A percentile compares a stretch with the other conserved stretches of the same genome.
Evolutionary conservation across 2,113 vertebrate species (phyloP).

Genomic region (Caranx melampygus): DNA sequence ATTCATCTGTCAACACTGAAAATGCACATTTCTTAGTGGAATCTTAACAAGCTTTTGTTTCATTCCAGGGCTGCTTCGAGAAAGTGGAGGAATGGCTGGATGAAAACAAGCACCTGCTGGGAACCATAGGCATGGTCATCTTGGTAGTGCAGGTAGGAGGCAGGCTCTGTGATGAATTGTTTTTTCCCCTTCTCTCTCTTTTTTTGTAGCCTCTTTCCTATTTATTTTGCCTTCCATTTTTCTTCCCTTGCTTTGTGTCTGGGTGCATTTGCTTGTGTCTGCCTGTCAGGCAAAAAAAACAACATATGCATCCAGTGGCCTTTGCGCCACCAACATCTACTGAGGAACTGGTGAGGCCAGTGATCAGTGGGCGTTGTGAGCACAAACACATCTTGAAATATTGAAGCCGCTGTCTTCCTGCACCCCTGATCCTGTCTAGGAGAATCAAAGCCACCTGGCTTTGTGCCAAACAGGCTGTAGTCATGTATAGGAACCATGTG

Average conservation of each 20-base stretch:
- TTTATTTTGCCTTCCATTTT: background rate
- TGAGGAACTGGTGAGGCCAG: conserved; percentile 31
- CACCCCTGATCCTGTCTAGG: conserved; percentile 59
- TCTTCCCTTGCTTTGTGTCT: conserved; percentile 3
- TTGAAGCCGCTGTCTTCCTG: conserved; percentile 46
- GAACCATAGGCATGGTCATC: conserved; percentile 93
- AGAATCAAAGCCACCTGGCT: conserved; percentile 57
- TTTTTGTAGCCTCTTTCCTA: background rate
- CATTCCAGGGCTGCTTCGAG: conserved; percentile 93
- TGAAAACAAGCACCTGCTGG: conserved; percentile 94
- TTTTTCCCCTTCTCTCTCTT: background rate
- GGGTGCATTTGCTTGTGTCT: conserved; percentile 18
- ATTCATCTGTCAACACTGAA: background rate
- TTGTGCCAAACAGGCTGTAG: conserved; percentile 44
- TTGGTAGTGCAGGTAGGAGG: conserved; percentile 93
- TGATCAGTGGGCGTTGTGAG: conserved; percentile 43
- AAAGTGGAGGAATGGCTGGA: conserved; percentile 95
- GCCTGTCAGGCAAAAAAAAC: conserved; percentile 28
- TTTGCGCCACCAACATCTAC: conserved; percentile 19
- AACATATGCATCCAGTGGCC: conserved; percentile 27
- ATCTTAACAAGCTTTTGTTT: conserved; percentile 17
- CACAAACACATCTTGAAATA: conserved; percentile 58
- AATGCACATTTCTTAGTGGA: background rate
- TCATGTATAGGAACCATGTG: conserved; percentile 28
- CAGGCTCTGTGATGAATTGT: conserved; percentile 19